Percentiles rank a stretch among this genome's conserved stretches.
phyloP scores from a whole-genome alignment of 1,140 invertebrate species.

The Himalopsyche phryganea region DNA sequence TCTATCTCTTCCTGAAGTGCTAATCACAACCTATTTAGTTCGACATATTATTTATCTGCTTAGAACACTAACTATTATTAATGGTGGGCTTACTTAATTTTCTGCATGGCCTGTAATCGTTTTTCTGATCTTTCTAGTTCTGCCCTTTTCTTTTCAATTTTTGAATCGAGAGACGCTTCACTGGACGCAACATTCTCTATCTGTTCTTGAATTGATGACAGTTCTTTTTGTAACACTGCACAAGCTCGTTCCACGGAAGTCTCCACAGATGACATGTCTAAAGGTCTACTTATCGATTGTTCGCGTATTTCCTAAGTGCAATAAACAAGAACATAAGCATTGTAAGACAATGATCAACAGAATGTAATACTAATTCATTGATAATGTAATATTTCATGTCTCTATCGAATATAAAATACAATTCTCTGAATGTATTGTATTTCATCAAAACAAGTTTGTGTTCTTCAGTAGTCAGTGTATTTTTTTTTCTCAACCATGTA shows the following conservation, averaged over 20 bases:
- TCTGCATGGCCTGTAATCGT: constrained; percentile 85
- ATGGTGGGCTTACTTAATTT: constrained; percentile 68
- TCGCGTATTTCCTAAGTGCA: constrained; percentile 44
- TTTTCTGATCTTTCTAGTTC: constrained; percentile 93
- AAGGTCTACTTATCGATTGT: constrained; percentile 58
- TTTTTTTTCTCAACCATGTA: too few species aligned
- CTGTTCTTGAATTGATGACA: constrained; percentile 67
- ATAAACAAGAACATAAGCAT: too few species aligned
- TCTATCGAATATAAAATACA: too few species aligned
- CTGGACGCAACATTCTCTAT: constrained; percentile 82
- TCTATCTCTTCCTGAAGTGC: too few species aligned
- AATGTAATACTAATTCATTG: not conserved
- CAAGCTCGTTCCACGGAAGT: constrained; percentile 67
- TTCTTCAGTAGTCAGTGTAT: too few species aligned
- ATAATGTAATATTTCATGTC: constrained; percentile 1
- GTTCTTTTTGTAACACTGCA: constrained; percentile 63
- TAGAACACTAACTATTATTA: too few species aligned
- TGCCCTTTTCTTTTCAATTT: constrained; percentile 85
- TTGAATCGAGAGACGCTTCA: constrained; percentile 81
- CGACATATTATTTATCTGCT: too few species aligned
- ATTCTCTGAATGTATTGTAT: too few species aligned
- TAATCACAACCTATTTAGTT: too few species aligned
- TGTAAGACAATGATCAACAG: not conserved
- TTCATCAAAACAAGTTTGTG: too few species aligned
- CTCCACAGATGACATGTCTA: constrained; percentile 84